Evolutionary conservation across 1,140 invertebrate genomes (phyloP).

Genomic region (Lamellibrachia luymesi): DNA sequence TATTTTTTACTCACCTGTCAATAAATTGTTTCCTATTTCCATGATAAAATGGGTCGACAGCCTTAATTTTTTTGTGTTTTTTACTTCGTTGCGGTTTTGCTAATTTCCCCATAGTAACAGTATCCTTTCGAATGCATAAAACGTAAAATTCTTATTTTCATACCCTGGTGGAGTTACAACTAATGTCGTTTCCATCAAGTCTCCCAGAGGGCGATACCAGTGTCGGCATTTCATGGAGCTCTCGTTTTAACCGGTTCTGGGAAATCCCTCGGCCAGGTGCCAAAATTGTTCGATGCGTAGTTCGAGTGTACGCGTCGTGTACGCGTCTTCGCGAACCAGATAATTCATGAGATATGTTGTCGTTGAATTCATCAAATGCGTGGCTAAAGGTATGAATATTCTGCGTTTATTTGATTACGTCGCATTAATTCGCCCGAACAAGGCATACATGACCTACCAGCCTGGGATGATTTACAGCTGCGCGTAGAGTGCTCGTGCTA

Average conservation of each 20-base stretch:
- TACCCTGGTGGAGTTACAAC: not conserved
- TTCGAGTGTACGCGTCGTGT: not conserved
- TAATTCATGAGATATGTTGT: not conserved
- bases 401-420: not conserved
- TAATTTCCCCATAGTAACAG: conserved; percentile 36
- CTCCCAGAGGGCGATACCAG: not conserved
- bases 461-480: too few relatives aligned
- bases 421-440: not conserved
- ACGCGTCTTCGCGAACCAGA: not conserved
- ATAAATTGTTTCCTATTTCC: conserved; percentile 27
- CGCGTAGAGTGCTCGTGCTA: not conserved
- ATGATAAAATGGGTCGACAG: conserved; percentile 37
- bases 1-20: not conserved
- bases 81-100: conserved; percentile 44
- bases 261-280: not conserved
- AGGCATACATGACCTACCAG: not conserved
- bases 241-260: conserved; percentile 1
- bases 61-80: conserved; percentile 46
- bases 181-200: not conserved
- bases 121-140: not conserved
- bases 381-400: not conserved
- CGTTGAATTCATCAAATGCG: not conserved
- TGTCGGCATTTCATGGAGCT: too few relatives aligned
- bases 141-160: not conserved
- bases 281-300: conserved; percentile 17